Evolutionary conservation across 2,113 vertebrate genomes (phyloP).

Genomic region (Ictalurus punctatus): DNA sequence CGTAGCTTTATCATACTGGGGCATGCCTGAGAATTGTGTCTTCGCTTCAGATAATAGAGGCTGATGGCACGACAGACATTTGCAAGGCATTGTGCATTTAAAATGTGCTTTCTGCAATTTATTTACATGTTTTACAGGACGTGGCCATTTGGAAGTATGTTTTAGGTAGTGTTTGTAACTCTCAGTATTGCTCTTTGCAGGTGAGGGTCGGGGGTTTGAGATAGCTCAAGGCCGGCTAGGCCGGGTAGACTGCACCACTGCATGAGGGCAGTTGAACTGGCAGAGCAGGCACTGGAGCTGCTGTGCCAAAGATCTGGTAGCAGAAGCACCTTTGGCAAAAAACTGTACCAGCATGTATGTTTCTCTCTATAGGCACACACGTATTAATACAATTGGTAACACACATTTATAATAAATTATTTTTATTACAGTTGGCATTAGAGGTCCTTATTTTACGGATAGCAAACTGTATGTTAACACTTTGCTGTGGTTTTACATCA

Average conservation of each 20-base stretch:
- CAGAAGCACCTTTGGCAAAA: conserved; percentile 82
- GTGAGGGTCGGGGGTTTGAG: conserved; percentile 90
- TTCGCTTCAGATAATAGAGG: too few relatives aligned
- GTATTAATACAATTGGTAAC: background rate
- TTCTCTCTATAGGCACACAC: background rate
- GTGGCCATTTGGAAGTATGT: background rate
- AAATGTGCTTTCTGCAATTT: background rate
- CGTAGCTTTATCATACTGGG: too few relatives aligned
- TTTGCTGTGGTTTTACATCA: background rate
- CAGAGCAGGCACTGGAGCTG: conserved; percentile 80
- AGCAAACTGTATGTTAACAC: background rate
- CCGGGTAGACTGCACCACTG: conserved; percentile 89
- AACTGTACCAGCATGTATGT: conserved; percentile 85
- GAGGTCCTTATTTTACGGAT: too few relatives aligned
- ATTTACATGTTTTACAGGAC: background rate
- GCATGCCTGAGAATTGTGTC: too few relatives aligned
- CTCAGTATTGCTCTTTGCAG: conserved; percentile 61
- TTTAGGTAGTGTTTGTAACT: background rate
- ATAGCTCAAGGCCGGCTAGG: conserved; percentile 89
- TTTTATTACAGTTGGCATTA: too few relatives aligned
- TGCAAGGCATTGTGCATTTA: background rate
- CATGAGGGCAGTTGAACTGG: conserved; percentile 82
- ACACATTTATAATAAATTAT: background rate
- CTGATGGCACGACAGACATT: too few relatives aligned
- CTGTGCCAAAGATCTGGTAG: conserved; percentile 78